These are phyloP conservation scores for Amphimallon solstitiale DNA, from an alignment of 2,888 invertebrate species.

Conservation along the genomic window DNA sequence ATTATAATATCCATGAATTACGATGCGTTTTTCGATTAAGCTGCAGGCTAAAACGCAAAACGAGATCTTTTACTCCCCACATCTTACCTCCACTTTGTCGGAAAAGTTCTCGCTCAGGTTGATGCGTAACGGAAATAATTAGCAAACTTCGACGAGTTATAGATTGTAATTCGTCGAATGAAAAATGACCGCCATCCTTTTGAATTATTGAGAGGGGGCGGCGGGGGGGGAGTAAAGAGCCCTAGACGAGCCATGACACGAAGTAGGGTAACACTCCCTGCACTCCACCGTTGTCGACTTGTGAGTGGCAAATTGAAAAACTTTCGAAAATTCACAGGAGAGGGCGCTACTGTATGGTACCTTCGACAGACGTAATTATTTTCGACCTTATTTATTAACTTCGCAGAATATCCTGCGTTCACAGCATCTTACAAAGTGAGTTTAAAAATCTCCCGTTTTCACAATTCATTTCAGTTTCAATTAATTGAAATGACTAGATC, in stretches of 20 bases:
- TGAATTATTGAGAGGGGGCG: no score
- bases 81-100: no score
- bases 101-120: no score
- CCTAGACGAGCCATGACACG: background rate
- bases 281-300: conserved; percentile 7
- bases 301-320: conserved; percentile 26
- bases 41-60: no score
- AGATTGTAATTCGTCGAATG: conserved; percentile 31
- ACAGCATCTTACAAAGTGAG: background rate
- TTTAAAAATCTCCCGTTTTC: background rate
- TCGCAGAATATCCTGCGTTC: background rate
- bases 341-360: background rate
- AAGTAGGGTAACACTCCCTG: background rate
- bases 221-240: no score
- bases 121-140: conserved; percentile 17
- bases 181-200: conserved; percentile 18
- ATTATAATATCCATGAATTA: no score
- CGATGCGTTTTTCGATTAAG: no score
- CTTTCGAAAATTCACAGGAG: conserved; percentile 21
- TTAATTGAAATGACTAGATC: background rate
- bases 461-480: background rate
- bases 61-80: no score
- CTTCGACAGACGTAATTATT: conserved; percentile 27
- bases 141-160: conserved; percentile 27
- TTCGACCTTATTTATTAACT: conserved; percentile 26